Conservation (phyloP, 2,113 vertebrate genomes). For the Grus americana region DNA sequence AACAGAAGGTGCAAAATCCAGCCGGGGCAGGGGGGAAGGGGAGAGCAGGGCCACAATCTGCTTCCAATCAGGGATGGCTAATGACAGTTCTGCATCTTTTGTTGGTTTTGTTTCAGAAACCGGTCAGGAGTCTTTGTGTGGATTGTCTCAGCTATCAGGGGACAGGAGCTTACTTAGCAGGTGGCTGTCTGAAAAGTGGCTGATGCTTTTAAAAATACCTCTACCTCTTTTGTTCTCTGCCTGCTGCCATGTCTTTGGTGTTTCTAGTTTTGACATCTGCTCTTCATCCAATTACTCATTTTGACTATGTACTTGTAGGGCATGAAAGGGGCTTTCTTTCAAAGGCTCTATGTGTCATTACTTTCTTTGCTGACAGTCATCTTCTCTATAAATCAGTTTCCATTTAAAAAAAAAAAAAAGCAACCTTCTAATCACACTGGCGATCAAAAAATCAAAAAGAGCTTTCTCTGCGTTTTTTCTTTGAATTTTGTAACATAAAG, state of each 20-base stretch:
- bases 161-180: slow-evolving; percentile 19
- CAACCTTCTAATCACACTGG: not conserved
- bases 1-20: not conserved
- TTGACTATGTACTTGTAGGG: not conserved
- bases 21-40: not conserved
- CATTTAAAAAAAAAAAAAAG: not conserved
- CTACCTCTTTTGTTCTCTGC: not conserved
- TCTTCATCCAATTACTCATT: slow-evolving; percentile 37
- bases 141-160: not conserved
- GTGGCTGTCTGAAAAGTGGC: not conserved
- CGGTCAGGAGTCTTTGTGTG: not conserved
- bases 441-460: not conserved
- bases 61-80: not conserved
- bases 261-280: slow-evolving; percentile 15
- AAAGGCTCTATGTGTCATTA: not conserved
- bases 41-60: not conserved
- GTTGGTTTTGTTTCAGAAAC: slow-evolving; percentile 5
- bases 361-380: not conserved
- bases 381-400: not conserved
- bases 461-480: not conserved
- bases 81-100: not conserved
- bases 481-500: not conserved
- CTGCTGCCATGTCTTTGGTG: not conserved
- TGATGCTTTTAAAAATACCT: not conserved
- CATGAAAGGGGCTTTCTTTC: not conserved